These are phyloP conservation scores for Tenodera sinensis DNA, from an alignment of 2,888 invertebrate genomes.

Conservation along the genomic window DNA sequence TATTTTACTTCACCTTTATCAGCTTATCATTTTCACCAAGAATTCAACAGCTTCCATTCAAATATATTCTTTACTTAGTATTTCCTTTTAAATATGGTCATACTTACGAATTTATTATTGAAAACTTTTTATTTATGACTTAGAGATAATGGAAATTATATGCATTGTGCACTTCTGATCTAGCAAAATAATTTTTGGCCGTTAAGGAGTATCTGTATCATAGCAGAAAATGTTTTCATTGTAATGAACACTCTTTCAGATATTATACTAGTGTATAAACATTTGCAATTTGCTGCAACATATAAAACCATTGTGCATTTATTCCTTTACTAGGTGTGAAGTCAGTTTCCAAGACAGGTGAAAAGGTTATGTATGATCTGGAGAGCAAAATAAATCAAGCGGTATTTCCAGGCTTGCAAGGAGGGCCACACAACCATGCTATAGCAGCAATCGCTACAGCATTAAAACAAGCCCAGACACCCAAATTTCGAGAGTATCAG, in stretches of 20 bases:
- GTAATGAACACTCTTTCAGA: neutral
- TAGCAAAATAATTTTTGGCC: too few species aligned
- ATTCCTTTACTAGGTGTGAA: slow-evolving; percentile 56
- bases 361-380: slow-evolving; percentile 80
- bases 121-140: too few species aligned
- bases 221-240: too few species aligned
- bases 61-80: too few species aligned
- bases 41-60: too few species aligned
- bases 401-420: slow-evolving; percentile 93
- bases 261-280: neutral
- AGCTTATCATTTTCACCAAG: too few species aligned
- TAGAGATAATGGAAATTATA: too few species aligned
- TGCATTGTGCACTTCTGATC: too few species aligned
- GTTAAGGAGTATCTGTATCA: too few species aligned
- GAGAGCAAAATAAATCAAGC: slow-evolving; percentile 84
- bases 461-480: slow-evolving; percentile 80
- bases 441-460: slow-evolving; percentile 93
- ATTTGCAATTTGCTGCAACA: neutral
- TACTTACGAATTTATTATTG: too few species aligned
- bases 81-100: too few species aligned
- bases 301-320: neutral
- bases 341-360: slow-evolving; percentile 74
- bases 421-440: slow-evolving; percentile 96
- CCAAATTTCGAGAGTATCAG: slow-evolving; percentile 82
- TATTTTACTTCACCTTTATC: too few species aligned